Evolutionary conservation across 2,888 invertebrate genomes (phyloP).

Genomic region (Pasiphila rectangulata): DNA sequence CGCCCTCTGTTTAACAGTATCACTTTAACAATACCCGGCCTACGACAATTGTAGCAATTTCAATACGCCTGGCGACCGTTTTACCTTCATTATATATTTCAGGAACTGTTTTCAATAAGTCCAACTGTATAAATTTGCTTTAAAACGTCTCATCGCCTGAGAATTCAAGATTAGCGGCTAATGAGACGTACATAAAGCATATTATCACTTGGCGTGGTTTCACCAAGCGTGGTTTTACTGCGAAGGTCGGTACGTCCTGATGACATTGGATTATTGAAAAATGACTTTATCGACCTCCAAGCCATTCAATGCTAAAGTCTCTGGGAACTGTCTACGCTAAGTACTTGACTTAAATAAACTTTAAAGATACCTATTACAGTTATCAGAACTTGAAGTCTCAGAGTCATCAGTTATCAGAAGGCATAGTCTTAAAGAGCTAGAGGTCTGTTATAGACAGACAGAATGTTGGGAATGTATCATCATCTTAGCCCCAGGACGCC

Average conservation of each 20-base stretch:
- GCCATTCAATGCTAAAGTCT: constrained; percentile 53
- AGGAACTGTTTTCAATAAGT: constrained; percentile 37
- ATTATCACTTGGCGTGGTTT: constrained; percentile 38
- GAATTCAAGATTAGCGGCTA: constrained; percentile 43
- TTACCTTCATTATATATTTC: constrained; percentile 30
- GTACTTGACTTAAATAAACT: too few species aligned
- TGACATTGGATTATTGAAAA: constrained; percentile 76
- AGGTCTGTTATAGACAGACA: too few species aligned
- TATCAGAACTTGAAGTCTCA: too few species aligned
- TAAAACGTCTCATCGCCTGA: constrained; percentile 32
- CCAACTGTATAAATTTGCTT: constrained; percentile 60
- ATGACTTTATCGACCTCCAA: constrained; percentile 71
- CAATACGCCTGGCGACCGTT: constrained; percentile 23
- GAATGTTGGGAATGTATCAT: too few species aligned
- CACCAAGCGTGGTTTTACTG: constrained; percentile 31
- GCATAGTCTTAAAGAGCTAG: too few species aligned
- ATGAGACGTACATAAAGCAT: constrained; percentile 40
- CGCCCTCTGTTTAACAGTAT: neutral
- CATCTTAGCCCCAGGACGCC: too few species aligned
- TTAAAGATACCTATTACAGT: too few species aligned
- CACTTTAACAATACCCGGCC: constrained; percentile 2
- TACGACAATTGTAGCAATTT: neutral
- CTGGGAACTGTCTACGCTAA: constrained; percentile 48
- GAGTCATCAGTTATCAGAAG: too few species aligned
- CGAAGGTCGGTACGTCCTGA: constrained; percentile 65